phyloP scores from a whole-genome alignment of 2,113 vertebrate genomes.

The Hippoglossus stenolepis region DNA sequence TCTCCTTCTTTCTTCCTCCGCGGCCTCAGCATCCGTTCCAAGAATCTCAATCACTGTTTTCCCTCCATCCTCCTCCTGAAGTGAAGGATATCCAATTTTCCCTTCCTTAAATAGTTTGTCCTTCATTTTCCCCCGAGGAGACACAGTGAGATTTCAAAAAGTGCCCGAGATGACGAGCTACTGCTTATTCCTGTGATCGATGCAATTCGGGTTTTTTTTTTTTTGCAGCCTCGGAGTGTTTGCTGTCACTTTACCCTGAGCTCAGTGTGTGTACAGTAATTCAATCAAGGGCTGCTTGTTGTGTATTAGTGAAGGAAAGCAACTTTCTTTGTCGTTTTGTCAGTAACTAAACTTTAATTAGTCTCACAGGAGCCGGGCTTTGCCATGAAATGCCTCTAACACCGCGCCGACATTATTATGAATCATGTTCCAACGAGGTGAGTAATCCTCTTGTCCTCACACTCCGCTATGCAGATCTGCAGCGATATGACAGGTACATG shows the following conservation, averaged over 20 bases:
- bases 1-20: background rate
- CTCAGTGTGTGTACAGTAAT: background rate
- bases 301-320: background rate
- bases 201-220: conserved; percentile 3
- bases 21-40: conserved; percentile 39
- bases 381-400: background rate
- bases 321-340: background rate
- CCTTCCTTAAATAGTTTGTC: conserved; percentile 58
- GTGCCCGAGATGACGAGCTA: background rate
- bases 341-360: conserved; percentile 26
- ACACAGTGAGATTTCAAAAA: conserved; percentile 44
- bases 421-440: conserved; percentile 18
- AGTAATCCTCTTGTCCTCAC: conserved; percentile 24
- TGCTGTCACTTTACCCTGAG: background rate
- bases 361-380: conserved; percentile 9
- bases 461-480: conserved; percentile 20
- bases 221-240: conserved; percentile 5
- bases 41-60: conserved; percentile 60
- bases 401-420: background rate
- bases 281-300: conserved; percentile 12
- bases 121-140: conserved; percentile 49
- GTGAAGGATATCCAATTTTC: conserved; percentile 62
- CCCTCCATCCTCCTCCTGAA: conserved; percentile 43
- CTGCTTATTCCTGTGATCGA: conserved; percentile 22
- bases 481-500: conserved; percentile 21